Evolutionary conservation across 2,797 vertebrate species (phyloP).

Genomic region (Fratercula arctica): DNA sequence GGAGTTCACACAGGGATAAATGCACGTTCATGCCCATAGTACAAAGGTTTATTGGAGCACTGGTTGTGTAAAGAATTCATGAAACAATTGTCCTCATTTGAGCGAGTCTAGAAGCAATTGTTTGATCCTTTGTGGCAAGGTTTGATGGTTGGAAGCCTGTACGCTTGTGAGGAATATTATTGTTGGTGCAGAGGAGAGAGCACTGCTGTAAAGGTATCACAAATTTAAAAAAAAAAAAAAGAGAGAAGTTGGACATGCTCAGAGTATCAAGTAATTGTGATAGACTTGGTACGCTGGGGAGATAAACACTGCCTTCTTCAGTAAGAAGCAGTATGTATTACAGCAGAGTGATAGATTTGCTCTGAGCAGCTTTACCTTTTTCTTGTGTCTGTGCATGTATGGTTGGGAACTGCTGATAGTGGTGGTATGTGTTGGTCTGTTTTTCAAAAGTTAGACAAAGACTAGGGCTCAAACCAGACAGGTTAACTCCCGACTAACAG

Average conservation of each 20-base stretch:
- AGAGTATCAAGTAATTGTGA: neutral
- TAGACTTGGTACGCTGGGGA: neutral
- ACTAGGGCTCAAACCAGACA: neutral
- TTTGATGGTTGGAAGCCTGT: neutral
- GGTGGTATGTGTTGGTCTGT: neutral
- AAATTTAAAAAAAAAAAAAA: neutral
- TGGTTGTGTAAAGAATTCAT: neutral
- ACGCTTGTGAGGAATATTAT: neutral
- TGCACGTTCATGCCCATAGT: neutral
- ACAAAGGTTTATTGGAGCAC: neutral
- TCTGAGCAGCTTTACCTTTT: neutral
- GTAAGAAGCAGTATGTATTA: neutral
- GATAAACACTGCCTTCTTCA: neutral
- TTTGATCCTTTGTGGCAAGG: neutral
- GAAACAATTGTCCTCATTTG: neutral
- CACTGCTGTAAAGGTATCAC: neutral
- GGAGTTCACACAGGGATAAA: neutral
- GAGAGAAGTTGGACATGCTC: neutral
- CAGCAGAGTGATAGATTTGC: neutral
- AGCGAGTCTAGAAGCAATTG: neutral
- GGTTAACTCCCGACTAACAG: neutral
- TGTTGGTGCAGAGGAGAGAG: neutral
- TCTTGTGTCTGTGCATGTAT: neutral
- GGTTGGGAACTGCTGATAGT: neutral
- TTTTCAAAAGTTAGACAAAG: neutral